Conservation (phyloP, 2,888 invertebrate species). For the Volucella inanis region DNA sequence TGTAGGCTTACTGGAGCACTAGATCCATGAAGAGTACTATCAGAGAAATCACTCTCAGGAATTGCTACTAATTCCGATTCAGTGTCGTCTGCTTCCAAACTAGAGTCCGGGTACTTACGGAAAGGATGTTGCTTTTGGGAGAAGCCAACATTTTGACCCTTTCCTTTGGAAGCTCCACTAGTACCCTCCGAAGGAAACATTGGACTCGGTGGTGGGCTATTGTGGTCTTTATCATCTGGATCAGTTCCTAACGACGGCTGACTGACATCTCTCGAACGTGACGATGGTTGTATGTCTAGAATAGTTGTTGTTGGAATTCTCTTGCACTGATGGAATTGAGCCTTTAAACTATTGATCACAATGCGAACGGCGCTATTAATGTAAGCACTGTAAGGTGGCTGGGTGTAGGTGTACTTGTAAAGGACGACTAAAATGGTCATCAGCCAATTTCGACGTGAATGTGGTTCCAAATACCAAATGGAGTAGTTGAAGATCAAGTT, state of each 20-base stretch:
- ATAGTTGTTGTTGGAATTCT: constrained; percentile 91
- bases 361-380: constrained; percentile 93
- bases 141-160: constrained; percentile 84
- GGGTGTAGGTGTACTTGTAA: constrained; percentile 95
- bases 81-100: constrained; percentile 91
- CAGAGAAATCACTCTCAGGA: constrained; percentile 94
- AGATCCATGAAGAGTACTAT: constrained; percentile 92
- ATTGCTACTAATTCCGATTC: constrained; percentile 95
- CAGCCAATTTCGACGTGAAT: constrained; percentile 95
- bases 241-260: constrained; percentile 90
- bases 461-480: constrained; percentile 93
- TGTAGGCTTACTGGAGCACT: constrained; percentile 85
- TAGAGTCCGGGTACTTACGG: constrained; percentile 84
- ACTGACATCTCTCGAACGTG: constrained; percentile 86
- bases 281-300: constrained; percentile 87
- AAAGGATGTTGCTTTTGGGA: constrained; percentile 87
- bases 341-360: constrained; percentile 95
- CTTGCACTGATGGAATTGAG: constrained; percentile 95
- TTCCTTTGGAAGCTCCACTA: constrained; percentile 82
- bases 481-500: constrained; percentile 88
- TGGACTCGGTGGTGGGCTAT: constrained; percentile 86
- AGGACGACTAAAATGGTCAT: constrained; percentile 95
- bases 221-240: constrained; percentile 84
- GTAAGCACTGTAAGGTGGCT: constrained; percentile 87
- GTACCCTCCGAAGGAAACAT: constrained; percentile 86